Percentiles rank a stretch among this genome's conserved stretches.
Evolutionary conservation across 92 coral and sea anemone species (phyloP).

Genomic region (Zoanthus gigantus): DNA sequence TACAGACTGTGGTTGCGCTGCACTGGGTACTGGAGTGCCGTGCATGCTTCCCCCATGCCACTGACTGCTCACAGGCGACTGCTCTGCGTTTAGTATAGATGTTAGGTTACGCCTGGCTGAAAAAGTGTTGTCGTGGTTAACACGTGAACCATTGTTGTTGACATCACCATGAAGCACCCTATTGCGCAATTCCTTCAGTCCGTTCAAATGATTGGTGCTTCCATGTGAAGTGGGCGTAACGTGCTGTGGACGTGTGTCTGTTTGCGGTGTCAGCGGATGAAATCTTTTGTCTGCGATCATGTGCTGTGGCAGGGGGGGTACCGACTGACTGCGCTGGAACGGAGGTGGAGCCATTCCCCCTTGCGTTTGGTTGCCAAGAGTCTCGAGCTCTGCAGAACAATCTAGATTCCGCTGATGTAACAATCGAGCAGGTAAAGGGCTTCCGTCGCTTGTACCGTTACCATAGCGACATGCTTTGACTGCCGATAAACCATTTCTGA

Average conservation of each 20-base stretch:
- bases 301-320: constrained; percentile 96
- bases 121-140: constrained; percentile 76
- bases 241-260: constrained; percentile 82
- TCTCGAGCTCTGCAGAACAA: constrained; percentile 86
- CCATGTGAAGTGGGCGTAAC: constrained; percentile 86
- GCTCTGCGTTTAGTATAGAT: constrained; percentile 80
- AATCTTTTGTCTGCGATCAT: constrained; percentile 77
- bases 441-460: constrained; percentile 66
- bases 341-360: constrained; percentile 81
- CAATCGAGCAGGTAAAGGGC: constrained; percentile 68
- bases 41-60: constrained; percentile 34
- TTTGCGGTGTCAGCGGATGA: constrained; percentile 99
- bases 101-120: constrained; percentile 94
- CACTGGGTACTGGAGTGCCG: constrained; percentile 53
- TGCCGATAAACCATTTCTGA: constrained; percentile 49
- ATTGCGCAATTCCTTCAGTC: constrained; percentile 93
- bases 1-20: constrained; percentile 52
- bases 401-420: constrained; percentile 72
- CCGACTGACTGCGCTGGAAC: constrained; percentile 94
- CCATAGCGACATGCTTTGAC: constrained; percentile 88
- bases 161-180: constrained; percentile 97
- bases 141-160: constrained; percentile 94
- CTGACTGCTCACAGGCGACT: constrained; percentile 57
- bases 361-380: constrained; percentile 82
- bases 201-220: constrained; percentile 82